A percentile compares a stretch with the other conserved stretches of the same genome.
Conservation (phyloP, 1,140 invertebrate species). For the Ctenoplectra terminalis region DNA sequence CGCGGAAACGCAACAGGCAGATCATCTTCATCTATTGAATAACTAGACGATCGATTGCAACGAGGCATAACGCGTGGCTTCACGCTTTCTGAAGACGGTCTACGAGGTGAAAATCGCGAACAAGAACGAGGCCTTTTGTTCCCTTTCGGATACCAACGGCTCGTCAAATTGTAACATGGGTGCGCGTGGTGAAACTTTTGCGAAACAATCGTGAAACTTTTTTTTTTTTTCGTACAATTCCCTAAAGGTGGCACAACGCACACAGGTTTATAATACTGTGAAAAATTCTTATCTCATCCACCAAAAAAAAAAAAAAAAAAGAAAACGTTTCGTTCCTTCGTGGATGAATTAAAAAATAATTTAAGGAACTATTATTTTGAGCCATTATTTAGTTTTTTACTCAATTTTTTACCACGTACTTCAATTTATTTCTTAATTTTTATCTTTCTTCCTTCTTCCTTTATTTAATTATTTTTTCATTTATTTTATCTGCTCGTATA, state of each 20-base stretch:
- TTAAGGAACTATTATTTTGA: too few relatives aligned
- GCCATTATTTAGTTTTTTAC: too few relatives aligned
- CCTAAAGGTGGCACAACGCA: background rate
- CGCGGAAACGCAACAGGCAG: slow-evolving; percentile 11
- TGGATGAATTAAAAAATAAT: too few relatives aligned
- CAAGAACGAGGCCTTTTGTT: slow-evolving; percentile 51
- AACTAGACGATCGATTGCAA: slow-evolving; percentile 63
- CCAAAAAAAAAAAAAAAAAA: too few relatives aligned
- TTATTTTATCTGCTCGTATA: too few relatives aligned
- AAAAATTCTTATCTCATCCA: too few relatives aligned
- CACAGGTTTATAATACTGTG: background rate
- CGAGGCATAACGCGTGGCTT: slow-evolving; percentile 58
- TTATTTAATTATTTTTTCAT: too few relatives aligned
- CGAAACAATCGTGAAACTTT: background rate
- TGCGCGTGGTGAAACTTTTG: background rate
- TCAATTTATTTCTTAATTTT: too few relatives aligned
- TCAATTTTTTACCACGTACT: too few relatives aligned
- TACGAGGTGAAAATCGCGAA: slow-evolving; percentile 62
- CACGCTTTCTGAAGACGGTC: slow-evolving; percentile 68
- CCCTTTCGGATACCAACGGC: slow-evolving; percentile 13
- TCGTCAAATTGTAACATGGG: background rate
- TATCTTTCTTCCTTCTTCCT: too few relatives aligned
- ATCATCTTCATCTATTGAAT: slow-evolving; percentile 55
- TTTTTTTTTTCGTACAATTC: background rate
- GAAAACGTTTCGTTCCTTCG: too few relatives aligned